Evolutionary conservation across 2,113 vertebrate species (phyloP).

Genomic region (human (Homo sapiens)): GRCh38 chr1:107721501-107722000

Average conservation of each 20-base stretch:
- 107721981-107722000: neutral
- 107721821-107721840: neutral
- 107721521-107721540: neutral
- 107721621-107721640: neutral
- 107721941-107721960: neutral
- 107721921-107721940: neutral
- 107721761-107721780: too few species aligned
- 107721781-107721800: neutral
- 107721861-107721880: neutral
- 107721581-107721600: neutral
- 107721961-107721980: neutral
- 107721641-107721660: neutral
- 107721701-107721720: rapidly evolving
- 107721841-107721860: neutral
- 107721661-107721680: too few species aligned
- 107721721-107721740: neutral
- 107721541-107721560: too few species aligned
- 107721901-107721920: neutral
- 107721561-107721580: neutral
- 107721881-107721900: neutral
- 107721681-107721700: neutral
- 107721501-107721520: neutral
- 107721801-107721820: neutral
- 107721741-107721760: neutral
- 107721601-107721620: too few species aligned